Base-by-base conservation (phyloP, 2,888 invertebrate species). In the Luperina testacea region DNA sequence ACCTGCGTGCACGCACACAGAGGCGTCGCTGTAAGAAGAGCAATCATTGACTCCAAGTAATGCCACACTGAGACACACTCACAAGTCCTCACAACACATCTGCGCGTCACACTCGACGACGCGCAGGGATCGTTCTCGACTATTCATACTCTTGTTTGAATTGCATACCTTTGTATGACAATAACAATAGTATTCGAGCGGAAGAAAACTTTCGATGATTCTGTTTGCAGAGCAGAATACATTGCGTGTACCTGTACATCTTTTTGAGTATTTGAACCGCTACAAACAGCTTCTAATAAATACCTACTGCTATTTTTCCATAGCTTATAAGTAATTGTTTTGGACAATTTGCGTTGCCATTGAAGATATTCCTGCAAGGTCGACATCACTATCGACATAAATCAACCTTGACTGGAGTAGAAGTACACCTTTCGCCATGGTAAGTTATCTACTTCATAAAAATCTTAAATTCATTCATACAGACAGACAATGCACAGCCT, bases 1-100 rank as follows among this genome's bases (percentile, higher is more conserved):
- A 93, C 95, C 92, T 93, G 92, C 90, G 88, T 89, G 78, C 89
- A 88, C 90, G 90, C 92, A 87, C 85, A 85, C 87, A 83, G 76
- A 75, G 51, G 64, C 72, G 17, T 48, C 77, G 32, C 48, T 84
- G 63, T 85, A 84, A 74, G 48, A 80, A 82, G 75, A 82, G 74
- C 87, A 80, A 88, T 84, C 90, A 91, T 91, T 91, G 89, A 88
- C 83, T 86, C 76, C 76, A 78, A 72, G 78, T 70, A 75, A 67
- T 67, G 32, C 42, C 51, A 79, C 77, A 84, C 81, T 63, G 67
- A 68, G 42, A 67, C 65, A 78, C 78, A 77, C 78, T 77, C 72
- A 9, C 69, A 78, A 32, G 48, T 57, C 74, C 78, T 77, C 72
- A 9, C 69, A 78, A 32, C 53, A 61, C 74, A 80, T 65, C 79